Conservation (phyloP, 1,140 invertebrate genomes). For the Drosophila rhopaloa region DNA sequence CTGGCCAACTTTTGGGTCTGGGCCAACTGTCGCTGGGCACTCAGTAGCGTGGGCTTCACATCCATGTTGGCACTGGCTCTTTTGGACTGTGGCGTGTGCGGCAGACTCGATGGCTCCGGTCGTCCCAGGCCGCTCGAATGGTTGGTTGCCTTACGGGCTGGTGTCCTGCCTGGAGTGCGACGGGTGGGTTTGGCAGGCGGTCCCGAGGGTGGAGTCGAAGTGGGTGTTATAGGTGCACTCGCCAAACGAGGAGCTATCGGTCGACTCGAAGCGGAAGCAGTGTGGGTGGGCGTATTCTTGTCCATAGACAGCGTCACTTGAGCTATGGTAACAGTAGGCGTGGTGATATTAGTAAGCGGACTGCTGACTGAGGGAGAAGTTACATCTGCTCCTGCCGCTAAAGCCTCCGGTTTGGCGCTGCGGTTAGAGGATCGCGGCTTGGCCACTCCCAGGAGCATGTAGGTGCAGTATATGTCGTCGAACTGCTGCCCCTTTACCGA, state of each 20-base stretch:
- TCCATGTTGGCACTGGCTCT: conserved; percentile 27
- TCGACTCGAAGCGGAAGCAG: conserved; percentile 11
- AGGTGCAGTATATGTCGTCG: conserved; percentile 98
- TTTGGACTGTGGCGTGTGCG: conserved; percentile 54
- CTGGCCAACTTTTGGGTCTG: conserved; percentile 60
- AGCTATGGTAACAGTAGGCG: conserved; percentile 35
- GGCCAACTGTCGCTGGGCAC: conserved; percentile 62
- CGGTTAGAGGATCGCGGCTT: conserved; percentile 40
- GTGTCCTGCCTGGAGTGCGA: conserved; percentile 62
- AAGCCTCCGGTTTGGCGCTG: background rate
- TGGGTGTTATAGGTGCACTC: conserved; percentile 16
- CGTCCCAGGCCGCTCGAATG: conserved; percentile 10
- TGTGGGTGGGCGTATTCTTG: conserved; percentile 1
- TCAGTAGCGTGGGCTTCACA: conserved; percentile 67
- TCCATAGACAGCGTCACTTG: conserved; percentile 32
- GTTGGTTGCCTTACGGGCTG: conserved; percentile 46
- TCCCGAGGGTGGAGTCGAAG: background rate
- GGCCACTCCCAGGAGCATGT: conserved; percentile 77
- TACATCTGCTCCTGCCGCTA: background rate
- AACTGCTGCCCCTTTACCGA: conserved; percentile 98
- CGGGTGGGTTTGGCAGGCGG: conserved; percentile 69
- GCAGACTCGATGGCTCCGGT: conserved; percentile 15
- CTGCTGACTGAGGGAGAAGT: background rate
- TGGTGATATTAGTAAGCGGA: conserved; percentile 1
- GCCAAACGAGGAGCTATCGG: conserved; percentile 34